Conservation (phyloP, 2,888 invertebrate genomes). For the Adineta ricciae region DNA sequence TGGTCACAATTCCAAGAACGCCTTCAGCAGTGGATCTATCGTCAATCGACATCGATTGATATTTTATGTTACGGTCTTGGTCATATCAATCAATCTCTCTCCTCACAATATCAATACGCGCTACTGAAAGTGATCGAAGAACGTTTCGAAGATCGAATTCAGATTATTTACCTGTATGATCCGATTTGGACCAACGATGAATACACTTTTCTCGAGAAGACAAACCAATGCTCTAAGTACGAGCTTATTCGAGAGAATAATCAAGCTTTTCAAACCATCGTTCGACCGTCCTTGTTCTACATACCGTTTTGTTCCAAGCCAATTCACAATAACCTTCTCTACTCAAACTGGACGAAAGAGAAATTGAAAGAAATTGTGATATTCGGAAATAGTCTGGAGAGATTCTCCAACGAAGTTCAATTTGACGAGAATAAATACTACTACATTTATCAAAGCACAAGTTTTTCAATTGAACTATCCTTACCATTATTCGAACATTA, state of each 20-base stretch:
- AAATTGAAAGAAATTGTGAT: not conserved
- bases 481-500: not conserved
- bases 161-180: conserved; percentile 5
- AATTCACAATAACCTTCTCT: not conserved
- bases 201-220: not conserved
- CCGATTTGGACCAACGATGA: conserved; percentile 3
- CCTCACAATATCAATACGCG: conserved; percentile 6
- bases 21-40: not conserved
- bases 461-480: not conserved
- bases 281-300: not conserved
- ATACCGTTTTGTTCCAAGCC: conserved; percentile 17
- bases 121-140: not conserved
- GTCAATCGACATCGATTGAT: not conserved
- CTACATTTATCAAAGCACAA: not conserved
- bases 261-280: not conserved
- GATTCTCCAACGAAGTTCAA: not conserved
- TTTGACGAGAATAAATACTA: not conserved
- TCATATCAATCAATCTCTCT: not conserved
- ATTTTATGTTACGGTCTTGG: conserved; percentile 1
- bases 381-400: not conserved
- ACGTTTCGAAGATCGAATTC: not conserved
- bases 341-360: not conserved
- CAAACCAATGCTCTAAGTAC: not conserved
- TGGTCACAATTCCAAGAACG: not conserved
- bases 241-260: not conserved